Evolutionary conservation across 2,113 vertebrate genomes (phyloP).

Genomic region (Chamaetylas fuelleborni): DNA sequence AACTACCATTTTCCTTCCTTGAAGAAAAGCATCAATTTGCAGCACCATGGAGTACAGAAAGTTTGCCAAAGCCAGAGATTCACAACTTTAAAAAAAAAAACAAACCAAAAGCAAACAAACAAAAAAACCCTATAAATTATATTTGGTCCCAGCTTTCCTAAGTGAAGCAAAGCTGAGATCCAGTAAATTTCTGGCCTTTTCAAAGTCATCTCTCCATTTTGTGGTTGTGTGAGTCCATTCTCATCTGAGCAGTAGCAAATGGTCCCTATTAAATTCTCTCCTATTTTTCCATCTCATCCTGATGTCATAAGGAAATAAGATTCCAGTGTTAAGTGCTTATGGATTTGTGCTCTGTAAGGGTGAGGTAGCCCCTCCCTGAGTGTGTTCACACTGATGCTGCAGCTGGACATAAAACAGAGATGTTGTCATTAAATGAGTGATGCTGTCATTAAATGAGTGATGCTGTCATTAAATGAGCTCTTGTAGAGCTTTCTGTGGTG

Average conservation of each 20-base stretch:
- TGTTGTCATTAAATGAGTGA: background rate
- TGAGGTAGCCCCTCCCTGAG: accelerated
- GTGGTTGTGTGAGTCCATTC: background rate
- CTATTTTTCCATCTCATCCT: background rate
- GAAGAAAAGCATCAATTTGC: background rate
- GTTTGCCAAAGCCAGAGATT: background rate
- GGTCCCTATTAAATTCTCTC: background rate
- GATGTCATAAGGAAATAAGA: background rate
- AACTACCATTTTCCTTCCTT: background rate
- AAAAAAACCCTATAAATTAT: background rate
- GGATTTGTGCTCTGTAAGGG: background rate
- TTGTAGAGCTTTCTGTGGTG: background rate
- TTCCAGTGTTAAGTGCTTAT: background rate
- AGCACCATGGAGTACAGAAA: background rate
- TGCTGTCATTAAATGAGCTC: background rate
- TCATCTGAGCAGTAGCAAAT: background rate
- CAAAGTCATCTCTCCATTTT: background rate
- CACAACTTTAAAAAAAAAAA: accelerated
- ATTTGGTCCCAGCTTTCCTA: accelerated
- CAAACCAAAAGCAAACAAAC: accelerated
- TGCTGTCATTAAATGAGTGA: too few species aligned
- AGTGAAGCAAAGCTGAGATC: background rate
- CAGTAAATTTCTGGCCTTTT: background rate
- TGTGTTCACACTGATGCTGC: background rate
- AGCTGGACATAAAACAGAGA: background rate